Evolutionary conservation across 2,113 vertebrate genomes (phyloP).

Genomic region (Gulo gulo): DNA sequence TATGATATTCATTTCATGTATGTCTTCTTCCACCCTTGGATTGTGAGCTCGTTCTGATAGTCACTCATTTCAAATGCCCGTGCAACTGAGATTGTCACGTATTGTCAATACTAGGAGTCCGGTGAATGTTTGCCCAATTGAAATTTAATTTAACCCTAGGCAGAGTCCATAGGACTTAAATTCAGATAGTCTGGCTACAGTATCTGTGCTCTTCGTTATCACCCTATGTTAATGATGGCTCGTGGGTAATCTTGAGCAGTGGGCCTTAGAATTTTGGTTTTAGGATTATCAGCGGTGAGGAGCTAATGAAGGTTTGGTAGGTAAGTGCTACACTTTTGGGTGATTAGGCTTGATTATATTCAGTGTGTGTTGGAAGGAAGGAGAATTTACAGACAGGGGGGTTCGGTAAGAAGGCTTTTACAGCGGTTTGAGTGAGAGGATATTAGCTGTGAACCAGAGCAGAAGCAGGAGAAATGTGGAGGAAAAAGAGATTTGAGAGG

Average conservation of each 20-base stretch:
- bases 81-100: not conserved
- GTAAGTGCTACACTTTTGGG: not conserved
- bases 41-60: not conserved
- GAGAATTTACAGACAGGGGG: too few species aligned
- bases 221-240: not conserved
- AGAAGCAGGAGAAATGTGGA: not conserved
- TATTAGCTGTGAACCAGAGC: not conserved
- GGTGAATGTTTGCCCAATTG: not conserved
- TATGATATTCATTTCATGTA: not conserved
- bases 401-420: not conserved
- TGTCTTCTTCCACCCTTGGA: not conserved
- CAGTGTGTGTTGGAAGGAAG: not conserved
- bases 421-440: not conserved
- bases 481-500: not conserved
- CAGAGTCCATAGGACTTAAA: not conserved
- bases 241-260: not conserved
- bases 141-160: not conserved
- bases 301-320: not conserved
- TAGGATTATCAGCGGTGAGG: not conserved
- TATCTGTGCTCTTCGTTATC: not conserved
- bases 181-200: not conserved
- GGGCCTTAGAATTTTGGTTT: not conserved
- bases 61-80: not conserved
- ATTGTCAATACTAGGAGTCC: not conserved
- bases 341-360: not conserved